A percentile compares a stretch with the other conserved stretches of the same genome.
phyloP scores from a whole-genome alignment of 2,113 vertebrate species.

The Polypterus bichir region DNA sequence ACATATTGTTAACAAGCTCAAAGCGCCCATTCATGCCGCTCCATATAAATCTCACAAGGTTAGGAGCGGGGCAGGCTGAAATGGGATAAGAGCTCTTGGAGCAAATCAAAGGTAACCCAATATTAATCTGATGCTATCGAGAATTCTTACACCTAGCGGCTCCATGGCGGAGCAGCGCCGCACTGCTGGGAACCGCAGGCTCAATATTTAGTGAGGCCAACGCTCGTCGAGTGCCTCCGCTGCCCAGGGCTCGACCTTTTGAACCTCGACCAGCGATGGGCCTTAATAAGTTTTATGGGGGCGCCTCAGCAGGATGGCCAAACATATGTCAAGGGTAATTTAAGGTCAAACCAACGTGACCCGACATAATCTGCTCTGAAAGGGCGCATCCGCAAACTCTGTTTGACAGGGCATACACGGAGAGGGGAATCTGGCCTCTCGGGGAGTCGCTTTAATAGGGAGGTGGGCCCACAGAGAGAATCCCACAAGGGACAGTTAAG shows the following conservation, averaged over 20 bases:
- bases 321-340: slow-evolving; percentile 70
- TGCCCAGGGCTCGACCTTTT: slow-evolving; percentile 41
- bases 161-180: slow-evolving; percentile 4
- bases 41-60: background rate
- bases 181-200: slow-evolving; percentile 14
- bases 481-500: too few species aligned
- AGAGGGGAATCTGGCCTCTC: too few species aligned
- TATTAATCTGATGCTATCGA: background rate
- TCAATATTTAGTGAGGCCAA: slow-evolving; percentile 24
- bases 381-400: slow-evolving; percentile 59
- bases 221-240: slow-evolving; percentile 24
- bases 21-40: background rate
- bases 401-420: slow-evolving; percentile 40
- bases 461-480: too few species aligned
- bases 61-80: background rate
- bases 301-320: slow-evolving; percentile 56
- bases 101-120: background rate
- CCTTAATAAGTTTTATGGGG: slow-evolving; percentile 52
- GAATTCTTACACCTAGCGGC: slow-evolving; percentile 1
- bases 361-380: slow-evolving; percentile 65
- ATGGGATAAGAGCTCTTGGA: background rate
- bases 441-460: too few species aligned
- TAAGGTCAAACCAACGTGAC: slow-evolving; percentile 61
- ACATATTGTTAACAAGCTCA: background rate
- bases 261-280: slow-evolving; percentile 41